phyloP scores from a whole-genome alignment of 2,113 vertebrate species.

The Poeciliopsis prolifica region DNA sequence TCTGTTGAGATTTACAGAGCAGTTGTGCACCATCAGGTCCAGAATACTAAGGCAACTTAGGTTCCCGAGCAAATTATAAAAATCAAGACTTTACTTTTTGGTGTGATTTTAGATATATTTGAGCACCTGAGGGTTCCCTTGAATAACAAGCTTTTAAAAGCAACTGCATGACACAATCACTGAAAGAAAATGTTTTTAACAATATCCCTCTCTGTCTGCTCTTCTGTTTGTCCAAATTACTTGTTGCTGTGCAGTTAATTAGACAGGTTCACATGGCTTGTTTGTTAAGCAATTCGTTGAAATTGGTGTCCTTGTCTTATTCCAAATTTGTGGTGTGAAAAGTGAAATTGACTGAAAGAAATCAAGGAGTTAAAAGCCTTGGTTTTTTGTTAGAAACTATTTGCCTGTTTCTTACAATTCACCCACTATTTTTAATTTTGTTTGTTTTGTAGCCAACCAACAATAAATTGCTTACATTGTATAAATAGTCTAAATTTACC shows the following conservation, averaged over 20 bases:
- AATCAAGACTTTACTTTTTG: too few species aligned
- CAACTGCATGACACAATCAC: not conserved
- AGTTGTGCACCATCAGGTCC: not conserved
- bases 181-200: not conserved
- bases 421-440: not conserved
- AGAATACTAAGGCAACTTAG: not conserved
- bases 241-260: slow-evolving; percentile 14
- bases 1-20: not conserved
- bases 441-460: slow-evolving; percentile 20
- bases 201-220: slow-evolving; percentile 1
- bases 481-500: slow-evolving; percentile 21
- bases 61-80: too few species aligned
- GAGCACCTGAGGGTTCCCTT: not conserved
- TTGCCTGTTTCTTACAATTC: not conserved
- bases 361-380: not conserved
- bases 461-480: not conserved
- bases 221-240: not conserved
- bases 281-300: slow-evolving; percentile 18
- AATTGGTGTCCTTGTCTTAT: not conserved
- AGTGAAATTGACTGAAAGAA: not conserved
- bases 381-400: not conserved
- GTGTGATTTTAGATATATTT: not conserved
- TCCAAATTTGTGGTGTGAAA: not conserved
- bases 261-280: slow-evolving; percentile 3
- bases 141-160: not conserved